Evolutionary conservation across 2,113 vertebrate genomes (phyloP), one percentile per base, ranked within the genome.

Genomic region (Saiga tatarica): DNA sequence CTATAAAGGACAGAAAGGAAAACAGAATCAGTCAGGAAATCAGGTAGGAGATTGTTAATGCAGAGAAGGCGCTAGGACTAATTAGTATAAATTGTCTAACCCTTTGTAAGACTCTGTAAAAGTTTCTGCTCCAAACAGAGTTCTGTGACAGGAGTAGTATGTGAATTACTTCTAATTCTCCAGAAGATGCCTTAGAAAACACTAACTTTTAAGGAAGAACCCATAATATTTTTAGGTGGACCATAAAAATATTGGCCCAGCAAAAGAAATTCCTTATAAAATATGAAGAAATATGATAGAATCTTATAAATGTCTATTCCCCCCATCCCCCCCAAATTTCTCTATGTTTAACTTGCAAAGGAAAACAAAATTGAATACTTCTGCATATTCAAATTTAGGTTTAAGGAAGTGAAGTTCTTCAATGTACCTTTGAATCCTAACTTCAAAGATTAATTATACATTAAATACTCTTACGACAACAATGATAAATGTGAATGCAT

Each of bases 211-310:
- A 83, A 92, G 36, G 23, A n/a, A 39, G 50, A 78, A 2, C 15
- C 15, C 26, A 84, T 21, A 95, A 26, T 64, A 96, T 82, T 97
- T 87, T 95, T 81, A 83, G 78, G 14, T 84, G 78, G 57, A 50
- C 30, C 30, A 55, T 95, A 83, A 93, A 96, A 91, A 84, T 74
- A 95, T 64, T 71, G 25, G 33, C 21, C 33, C 7, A 85, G 53
- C 2, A 53, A 91, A 96, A 87, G 3, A 90, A 91, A 84, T 88
- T 67, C 53, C 3, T 59, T 64, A 15, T 23, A 36, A 19, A 76
- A 76, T 88, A 95, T 86, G 92, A 96, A 91, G 76, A 92, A 91
- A 86, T 86, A 95, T 17, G 39, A 79, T 16, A 59, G 45, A 87
- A 45, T 89, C 25, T 93, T 86, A 42, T 39, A 85, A 94, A 92